Evolutionary conservation across 2,888 invertebrate genomes (phyloP), one percentile per base, ranked within the genome.

Genomic region (Eristalis pertinax): DNA sequence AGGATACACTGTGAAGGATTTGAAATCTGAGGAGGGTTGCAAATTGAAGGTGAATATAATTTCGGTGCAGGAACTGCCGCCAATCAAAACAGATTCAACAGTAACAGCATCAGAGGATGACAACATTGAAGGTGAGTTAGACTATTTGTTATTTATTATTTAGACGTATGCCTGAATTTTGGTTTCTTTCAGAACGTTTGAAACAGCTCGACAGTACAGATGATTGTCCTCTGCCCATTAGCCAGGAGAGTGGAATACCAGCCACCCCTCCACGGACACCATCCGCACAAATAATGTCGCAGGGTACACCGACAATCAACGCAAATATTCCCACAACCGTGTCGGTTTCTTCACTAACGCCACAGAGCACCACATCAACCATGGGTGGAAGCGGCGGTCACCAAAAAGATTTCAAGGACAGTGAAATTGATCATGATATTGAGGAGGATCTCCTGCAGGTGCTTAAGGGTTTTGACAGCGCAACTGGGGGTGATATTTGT

Each of bases 361-460:
- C 91, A 7, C 91, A 91, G 65, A 92, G 91, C 75, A 91, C 89
- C 22, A 85, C 90, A 64, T 89, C 90, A 65, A 86, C 88, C 7
- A 74, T 89, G 63, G 84, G 89, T 2, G 89, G 85, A 67, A 60
- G 84, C 68, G 58, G 58, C 50, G 72, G 77, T 19, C 89, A 95
- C 90, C 94, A 94, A 90, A 94, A 94, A 90, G 94, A 94, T 90
- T 93, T 94, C 89, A 94, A 94, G 84, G 95, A 95, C 90, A 94
- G 94, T 89, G 96, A 96, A 90, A 94, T 96, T 92, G 96, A 96
- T 90, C 95, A 95, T 91, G 94, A 96, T 89, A 93, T 96, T 73
- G 95, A 95, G 89, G 96, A 96, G 90, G 97, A 96, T 89, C 93
- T 97, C 73, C 94, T 97, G 89, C 96, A 96, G 92, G 97, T 96